phyloP scores from a whole-genome alignment of 2,888 invertebrate species.

The Cephus sareptanus region DNA sequence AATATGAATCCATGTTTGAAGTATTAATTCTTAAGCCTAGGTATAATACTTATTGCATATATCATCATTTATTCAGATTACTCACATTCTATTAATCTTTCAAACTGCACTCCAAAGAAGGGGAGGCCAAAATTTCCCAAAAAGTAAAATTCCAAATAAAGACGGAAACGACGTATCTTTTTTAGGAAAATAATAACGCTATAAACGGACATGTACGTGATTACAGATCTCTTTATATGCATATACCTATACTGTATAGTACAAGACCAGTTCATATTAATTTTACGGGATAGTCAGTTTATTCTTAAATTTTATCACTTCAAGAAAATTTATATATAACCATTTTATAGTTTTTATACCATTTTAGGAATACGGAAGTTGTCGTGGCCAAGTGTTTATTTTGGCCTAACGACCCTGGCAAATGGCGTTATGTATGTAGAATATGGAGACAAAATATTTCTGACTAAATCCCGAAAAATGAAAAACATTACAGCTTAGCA shows the following conservation, averaged over 20 bases:
- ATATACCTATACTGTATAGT: constrained; percentile 40
- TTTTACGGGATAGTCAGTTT: not conserved
- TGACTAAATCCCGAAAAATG: not conserved
- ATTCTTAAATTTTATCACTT: too few species aligned
- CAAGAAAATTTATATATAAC: not conserved
- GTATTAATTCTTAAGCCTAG: constrained; percentile 49
- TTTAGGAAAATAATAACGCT: not conserved
- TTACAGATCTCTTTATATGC: not conserved
- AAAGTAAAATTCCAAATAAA: not conserved
- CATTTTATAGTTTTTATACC: not conserved
- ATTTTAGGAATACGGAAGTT: not conserved
- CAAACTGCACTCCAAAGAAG: not conserved
- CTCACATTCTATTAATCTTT: constrained; percentile 4
- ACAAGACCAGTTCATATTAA: not conserved
- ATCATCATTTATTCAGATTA: constrained; percentile 1
- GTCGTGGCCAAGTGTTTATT: not conserved
- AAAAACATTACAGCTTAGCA: not conserved
- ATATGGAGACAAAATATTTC: not conserved
- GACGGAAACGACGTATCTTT: not conserved
- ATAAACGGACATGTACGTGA: not conserved
- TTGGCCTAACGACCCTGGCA: not conserved
- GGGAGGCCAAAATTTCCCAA: not conserved
- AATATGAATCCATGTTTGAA: constrained; percentile 49
- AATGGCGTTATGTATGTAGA: not conserved
- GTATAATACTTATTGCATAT: constrained; percentile 40